Percentiles rank a stretch among this genome's conserved stretches.
phyloP scores from a whole-genome alignment of 2,888 invertebrate species.

The Megastigmus dorsalis region DNA sequence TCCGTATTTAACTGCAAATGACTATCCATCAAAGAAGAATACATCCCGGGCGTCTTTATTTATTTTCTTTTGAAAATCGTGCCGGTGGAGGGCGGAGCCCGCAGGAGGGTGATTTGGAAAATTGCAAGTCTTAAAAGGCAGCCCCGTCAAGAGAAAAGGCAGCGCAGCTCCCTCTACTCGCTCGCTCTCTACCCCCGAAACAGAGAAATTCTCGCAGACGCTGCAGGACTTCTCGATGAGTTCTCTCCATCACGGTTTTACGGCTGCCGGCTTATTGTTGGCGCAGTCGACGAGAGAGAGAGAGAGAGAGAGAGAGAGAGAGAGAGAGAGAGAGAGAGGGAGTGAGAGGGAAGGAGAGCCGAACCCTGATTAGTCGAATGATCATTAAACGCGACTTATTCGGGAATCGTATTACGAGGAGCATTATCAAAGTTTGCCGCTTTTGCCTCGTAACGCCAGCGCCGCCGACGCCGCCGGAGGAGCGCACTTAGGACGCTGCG shows the following conservation, averaged over 20 bases:
- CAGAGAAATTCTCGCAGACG: constrained; percentile 24
- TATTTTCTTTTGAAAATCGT: not conserved
- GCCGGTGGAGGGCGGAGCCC: too few species aligned
- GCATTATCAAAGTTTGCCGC: constrained; percentile 50
- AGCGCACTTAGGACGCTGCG: not conserved
- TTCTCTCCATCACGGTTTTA: constrained; percentile 31
- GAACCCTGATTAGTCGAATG: constrained; percentile 55
- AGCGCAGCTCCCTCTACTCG: not conserved
- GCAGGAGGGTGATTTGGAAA: constrained; percentile 19
- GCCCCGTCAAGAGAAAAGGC: not conserved
- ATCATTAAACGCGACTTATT: constrained; percentile 55
- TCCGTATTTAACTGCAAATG: too few species aligned
- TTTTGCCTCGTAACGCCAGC: not conserved
- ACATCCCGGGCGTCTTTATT: not conserved
- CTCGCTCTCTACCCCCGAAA: too few species aligned
- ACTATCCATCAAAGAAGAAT: too few species aligned
- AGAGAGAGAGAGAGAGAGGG: not conserved
- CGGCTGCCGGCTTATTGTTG: constrained; percentile 42
- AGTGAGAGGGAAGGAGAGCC: not conserved
- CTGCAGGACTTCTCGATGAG: constrained; percentile 32
- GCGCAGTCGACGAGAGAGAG: constrained; percentile 22
- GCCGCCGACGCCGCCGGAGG: not conserved
- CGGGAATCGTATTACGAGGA: constrained; percentile 43
- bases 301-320: constrained; percentile 1
- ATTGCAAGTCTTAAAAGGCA: constrained; percentile 8